Base-by-base conservation (phyloP, 2,797 vertebrate genomes). In the Syngnathus acus region DNA sequence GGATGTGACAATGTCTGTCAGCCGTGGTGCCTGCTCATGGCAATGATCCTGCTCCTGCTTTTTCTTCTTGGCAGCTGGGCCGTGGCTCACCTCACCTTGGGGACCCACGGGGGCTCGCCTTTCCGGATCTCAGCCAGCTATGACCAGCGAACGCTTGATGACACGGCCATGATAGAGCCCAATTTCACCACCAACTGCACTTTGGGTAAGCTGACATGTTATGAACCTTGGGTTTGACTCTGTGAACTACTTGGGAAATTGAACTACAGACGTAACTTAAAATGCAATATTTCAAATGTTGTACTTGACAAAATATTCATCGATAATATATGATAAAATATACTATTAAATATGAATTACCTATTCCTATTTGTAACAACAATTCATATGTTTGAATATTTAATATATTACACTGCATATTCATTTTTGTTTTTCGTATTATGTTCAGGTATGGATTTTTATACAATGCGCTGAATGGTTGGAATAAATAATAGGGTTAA, bases 1-100 rank as follows among this genome's bases (percentile, higher is more conserved):
- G 53, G 76, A 10, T 78, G 69, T 47, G 65, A 66, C 42, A 62
- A 68, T 62, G 62, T 85, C 53, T 87, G 81, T 72, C 84, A 76
- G 68, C 88, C 84, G 0, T 84, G 87, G 70, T 84, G 84, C 73
- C 82, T 90, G 68, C 58, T 90, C 64, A 65, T 91, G 53, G n/a
- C 85, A 65, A 79, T 92, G 54, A 90, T 84, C 71, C 76, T 92
- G 42, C 86, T 93, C 84, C 82, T 91, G 82, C 84, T 92, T 68
- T 92, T 82, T 92, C 89, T 92, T 68, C 89, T 93, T 65, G 90
- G 89, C 89, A 93, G 92, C 89, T 93, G 92, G 92, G 90, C 90
- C 0, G 87, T 92, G 70, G 85, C 92, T 53, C 90, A 91, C 67
- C 91, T 92, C 74, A 89, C 84, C 40, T 72, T 92, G 74, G 90